phyloP scores from a whole-genome alignment of 2,797 vertebrate species.

The Rhabdophis nuchalis region DNA sequence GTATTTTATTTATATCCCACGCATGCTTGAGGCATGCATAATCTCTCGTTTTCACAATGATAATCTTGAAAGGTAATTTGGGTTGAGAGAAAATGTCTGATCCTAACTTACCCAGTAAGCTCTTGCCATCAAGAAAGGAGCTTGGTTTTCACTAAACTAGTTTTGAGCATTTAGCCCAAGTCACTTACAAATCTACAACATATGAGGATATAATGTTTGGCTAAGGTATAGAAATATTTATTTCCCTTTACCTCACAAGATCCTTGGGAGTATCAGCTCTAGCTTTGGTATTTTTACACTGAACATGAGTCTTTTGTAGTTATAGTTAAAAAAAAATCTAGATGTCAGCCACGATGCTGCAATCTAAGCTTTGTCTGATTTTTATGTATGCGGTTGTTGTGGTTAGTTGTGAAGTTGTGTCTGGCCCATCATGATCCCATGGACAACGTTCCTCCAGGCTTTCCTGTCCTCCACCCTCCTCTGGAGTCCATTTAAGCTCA shows the following conservation, averaged over 20 bases:
- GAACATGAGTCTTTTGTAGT: background rate
- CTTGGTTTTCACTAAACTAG: background rate
- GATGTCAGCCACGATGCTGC: background rate
- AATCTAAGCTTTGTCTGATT: background rate
- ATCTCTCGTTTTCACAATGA: background rate
- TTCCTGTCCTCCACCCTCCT: no score
- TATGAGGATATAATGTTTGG: background rate
- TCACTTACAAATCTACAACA: background rate
- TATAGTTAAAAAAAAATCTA: background rate
- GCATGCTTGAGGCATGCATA: background rate
- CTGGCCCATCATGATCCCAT: no score
- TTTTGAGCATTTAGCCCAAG: background rate
- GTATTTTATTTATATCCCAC: background rate
- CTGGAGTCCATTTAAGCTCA: no score
- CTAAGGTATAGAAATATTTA: background rate
- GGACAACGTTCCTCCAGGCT: no score
- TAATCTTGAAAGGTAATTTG: background rate
- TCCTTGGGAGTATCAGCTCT: background rate
- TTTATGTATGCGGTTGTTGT: background rate
- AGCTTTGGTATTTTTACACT: background rate
- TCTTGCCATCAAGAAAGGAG: background rate
- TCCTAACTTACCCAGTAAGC: background rate
- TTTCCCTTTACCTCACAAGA: background rate
- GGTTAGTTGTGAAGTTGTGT: no score
- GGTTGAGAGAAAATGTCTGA: background rate